These are phyloP conservation scores for Telmatherina bonti DNA, from an alignment of 2,797 vertebrate species.

Conservation along the genomic window DNA sequence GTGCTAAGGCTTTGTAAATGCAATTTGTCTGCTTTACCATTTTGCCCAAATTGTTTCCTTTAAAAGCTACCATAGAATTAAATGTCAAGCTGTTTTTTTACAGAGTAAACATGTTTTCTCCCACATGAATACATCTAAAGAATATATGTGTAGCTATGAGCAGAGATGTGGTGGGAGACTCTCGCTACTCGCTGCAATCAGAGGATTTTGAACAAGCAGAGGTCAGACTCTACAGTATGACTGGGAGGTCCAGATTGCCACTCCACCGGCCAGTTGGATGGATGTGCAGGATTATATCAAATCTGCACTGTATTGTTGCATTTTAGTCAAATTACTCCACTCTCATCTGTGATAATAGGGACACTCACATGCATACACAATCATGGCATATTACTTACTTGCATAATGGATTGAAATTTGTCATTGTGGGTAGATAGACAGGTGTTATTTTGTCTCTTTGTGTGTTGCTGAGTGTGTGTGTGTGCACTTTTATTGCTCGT, in stretches of 20 bases:
- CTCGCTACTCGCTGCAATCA: constrained; percentile 11
- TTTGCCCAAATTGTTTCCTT: neutral
- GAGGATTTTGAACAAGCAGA: constrained; percentile 55
- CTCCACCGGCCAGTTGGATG: constrained; percentile 52
- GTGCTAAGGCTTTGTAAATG: neutral
- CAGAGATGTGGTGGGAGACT: constrained; percentile 8
- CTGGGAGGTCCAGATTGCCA: constrained; percentile 65
- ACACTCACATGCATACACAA: constrained; percentile 33
- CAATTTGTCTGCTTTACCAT: neutral
- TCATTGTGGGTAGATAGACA: constrained; percentile 58
- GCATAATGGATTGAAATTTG: constrained; percentile 68
- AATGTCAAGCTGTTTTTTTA: neutral
- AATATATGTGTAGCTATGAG: neutral
- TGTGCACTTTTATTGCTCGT: neutral
- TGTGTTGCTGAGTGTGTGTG: too few species aligned
- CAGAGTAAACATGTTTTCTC: neutral
- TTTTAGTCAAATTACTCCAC: constrained; percentile 82
- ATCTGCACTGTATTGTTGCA: constrained; percentile 76
- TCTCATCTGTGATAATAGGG: constrained; percentile 77
- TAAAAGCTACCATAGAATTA: neutral
- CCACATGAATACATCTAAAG: neutral
- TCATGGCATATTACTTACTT: constrained; percentile 26
- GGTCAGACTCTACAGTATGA: constrained; percentile 50
- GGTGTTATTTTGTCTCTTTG: constrained; percentile 60
- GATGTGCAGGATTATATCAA: constrained; percentile 77